Base-by-base conservation (phyloP, 2,888 invertebrate species). In the Furcula furcula region DNA sequence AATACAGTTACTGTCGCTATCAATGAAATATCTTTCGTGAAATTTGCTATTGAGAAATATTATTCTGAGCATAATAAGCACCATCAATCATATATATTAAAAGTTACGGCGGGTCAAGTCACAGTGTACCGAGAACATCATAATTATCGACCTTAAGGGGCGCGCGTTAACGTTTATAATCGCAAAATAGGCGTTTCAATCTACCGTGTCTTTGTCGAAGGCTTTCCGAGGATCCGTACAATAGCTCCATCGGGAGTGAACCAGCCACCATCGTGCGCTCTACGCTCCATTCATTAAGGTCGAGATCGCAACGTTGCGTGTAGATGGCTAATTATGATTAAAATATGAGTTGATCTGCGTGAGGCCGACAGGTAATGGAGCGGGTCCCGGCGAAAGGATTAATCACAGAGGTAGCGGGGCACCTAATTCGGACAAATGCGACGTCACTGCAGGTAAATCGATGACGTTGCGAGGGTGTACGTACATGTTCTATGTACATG, bases 301-400 rank as follows among this genome's bases (percentile, higher is more conserved):
- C 31, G 34, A 38, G 16, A 20, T 38, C 50, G 7, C 6, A 22
- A 16, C 35, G 40, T 29, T 11, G 22, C 7, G 7, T 12, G 19
- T 21, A 19, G 10, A 28, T 26, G 25, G 36, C 35, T 49, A 46
- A 55, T 44, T 43, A 41, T 47, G 50, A 46, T 40, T 46, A 52
- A 55, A 58, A 46, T 57, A 57, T 55, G 39, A 54, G 47, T 44
- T 40, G 48, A 47, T 45, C 38, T 47, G 36, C 32, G 23, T 21
- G 25, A 29, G 42, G 36, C 27, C 29, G 34, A 30, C 31, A 36
- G 45, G 45, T 53, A 49, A 39, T 38, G 46, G 43, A 37, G 31
- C 27, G 25, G 25, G 30, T 29, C 31, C 30, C 9, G 34, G 34
- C 33, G 42, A 29, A 41, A 19, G 40, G 36, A 46, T 49, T 46